These are phyloP conservation scores for Umimayanthus kanabou DNA, from an alignment of 92 coral and sea anemone species.

Conservation along the genomic window DNA sequence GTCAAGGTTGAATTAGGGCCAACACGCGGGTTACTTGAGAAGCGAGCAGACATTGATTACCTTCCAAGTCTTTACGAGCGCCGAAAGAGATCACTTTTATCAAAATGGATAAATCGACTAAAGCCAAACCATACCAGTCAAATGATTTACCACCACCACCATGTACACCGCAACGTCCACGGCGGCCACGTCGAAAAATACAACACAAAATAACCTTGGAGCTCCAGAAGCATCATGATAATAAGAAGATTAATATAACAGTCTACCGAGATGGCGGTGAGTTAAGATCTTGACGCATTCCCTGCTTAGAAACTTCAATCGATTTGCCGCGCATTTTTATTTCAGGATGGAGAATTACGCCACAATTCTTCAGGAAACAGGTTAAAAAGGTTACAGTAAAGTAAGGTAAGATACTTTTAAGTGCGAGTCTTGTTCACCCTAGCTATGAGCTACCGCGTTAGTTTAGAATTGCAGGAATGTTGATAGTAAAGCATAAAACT, in stretches of 20 bases:
- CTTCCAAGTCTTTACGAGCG: neutral
- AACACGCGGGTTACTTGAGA: neutral
- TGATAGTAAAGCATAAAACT: too few species aligned
- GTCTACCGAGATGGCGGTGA: neutral
- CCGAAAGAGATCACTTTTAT: neutral
- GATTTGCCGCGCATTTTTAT: neutral
- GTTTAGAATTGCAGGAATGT: neutral
- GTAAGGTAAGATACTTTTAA: neutral
- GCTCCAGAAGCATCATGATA: too few species aligned
- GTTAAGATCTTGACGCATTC: neutral
- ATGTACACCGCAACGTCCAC: neutral
- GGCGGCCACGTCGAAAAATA: neutral
- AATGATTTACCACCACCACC: neutral
- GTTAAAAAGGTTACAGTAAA: neutral
- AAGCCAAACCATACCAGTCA: neutral
- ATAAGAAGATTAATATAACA: too few species aligned
- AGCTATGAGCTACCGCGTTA: too few species aligned
- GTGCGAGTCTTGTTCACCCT: neutral
- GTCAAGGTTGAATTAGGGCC: neutral
- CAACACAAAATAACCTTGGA: neutral
- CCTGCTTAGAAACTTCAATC: neutral
- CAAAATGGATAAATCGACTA: neutral
- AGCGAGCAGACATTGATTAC: neutral
- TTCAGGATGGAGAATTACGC: neutral
- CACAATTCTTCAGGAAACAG: neutral